These are phyloP conservation scores for Myathropa florea DNA, from an alignment of 2,888 invertebrate species.

Conservation along the genomic window DNA sequence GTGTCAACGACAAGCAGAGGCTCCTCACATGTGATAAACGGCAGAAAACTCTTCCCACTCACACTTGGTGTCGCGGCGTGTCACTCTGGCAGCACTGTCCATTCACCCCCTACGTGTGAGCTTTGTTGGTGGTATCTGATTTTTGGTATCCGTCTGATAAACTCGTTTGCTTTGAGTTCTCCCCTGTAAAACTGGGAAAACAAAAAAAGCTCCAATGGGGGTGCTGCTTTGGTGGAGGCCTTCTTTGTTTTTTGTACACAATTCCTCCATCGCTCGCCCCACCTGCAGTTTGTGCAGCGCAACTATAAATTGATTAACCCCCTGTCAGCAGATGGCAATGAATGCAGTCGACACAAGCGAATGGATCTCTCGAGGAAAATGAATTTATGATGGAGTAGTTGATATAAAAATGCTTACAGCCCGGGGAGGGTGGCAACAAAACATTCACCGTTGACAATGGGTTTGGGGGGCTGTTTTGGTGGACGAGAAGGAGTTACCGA, in stretches of 20 bases:
- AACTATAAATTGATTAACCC: slow-evolving; percentile 33
- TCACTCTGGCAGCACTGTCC: neutral
- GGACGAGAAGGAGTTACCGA: too few species aligned
- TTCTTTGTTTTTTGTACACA: slow-evolving; percentile 33
- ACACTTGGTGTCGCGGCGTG: neutral
- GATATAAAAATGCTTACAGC: neutral
- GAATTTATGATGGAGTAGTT: neutral
- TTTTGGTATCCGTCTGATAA: slow-evolving; percentile 22
- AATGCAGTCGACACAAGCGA: slow-evolving; percentile 11
- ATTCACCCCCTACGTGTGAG: slow-evolving; percentile 36
- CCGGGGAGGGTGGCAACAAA: neutral
- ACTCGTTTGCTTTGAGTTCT: neutral
- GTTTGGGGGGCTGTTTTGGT: neutral
- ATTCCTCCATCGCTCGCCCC: neutral
- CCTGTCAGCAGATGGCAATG: slow-evolving; percentile 20
- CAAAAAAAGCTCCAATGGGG: neutral
- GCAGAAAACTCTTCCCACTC: slow-evolving; percentile 7
- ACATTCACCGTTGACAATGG: neutral
- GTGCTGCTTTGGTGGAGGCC: neutral
- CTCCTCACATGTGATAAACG: slow-evolving; percentile 23
- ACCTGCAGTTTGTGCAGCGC: neutral
- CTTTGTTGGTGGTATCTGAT: slow-evolving; percentile 17
- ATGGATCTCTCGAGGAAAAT: neutral
- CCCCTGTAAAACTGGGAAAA: neutral
- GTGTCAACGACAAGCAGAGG: slow-evolving; percentile 22